Evolutionary conservation across 2,113 vertebrate species (phyloP), one percentile per base, ranked within the genome.

Genomic region (Coturnix japonica): DNA sequence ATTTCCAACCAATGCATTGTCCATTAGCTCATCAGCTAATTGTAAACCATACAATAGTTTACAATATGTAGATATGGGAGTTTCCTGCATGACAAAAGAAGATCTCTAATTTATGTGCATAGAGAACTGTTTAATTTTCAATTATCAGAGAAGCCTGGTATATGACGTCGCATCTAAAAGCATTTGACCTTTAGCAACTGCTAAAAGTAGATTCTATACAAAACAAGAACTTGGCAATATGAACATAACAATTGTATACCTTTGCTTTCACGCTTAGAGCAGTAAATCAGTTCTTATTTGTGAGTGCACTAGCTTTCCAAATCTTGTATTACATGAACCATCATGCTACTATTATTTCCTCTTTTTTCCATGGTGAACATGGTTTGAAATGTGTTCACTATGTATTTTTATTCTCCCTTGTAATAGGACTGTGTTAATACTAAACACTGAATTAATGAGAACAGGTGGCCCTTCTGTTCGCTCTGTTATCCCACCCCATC

Each of bases 371-470:
- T 31, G 3, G 21, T 13, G 56, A 85, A 71, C 54, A 47, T 61
- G 44, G 44, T 72, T 80, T 63, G 78, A 87, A 44, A 35, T 6
- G 3, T 47, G 25, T 74, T 83, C 75, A 60, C 75, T 47, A 60
- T 11, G 20, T 23, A 8, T 60, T 90, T 90, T 90, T 70, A 77
- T 82, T 93, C 60, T 74, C 91, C 46, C 79, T 64, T 89, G 47
- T 90, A 67, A 74, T 28, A 82, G 28, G 43, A 63, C 82, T 82
- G 43, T 82, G 35, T 67, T 79, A 80, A 81, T 56, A 63, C 59
- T 70, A 61, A 59, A 65, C 61, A 82, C 39, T 59, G 90, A 91
- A 83, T 92, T 93, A 93, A 89, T 91, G 72, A 91, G 75, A 77
- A 89, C 64, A 90, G 90, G 83, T 94, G 78, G 70, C 28, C 25